These are phyloP conservation scores for Progne subis DNA, from an alignment of 2,113 vertebrate genomes.

Conservation along the genomic window DNA sequence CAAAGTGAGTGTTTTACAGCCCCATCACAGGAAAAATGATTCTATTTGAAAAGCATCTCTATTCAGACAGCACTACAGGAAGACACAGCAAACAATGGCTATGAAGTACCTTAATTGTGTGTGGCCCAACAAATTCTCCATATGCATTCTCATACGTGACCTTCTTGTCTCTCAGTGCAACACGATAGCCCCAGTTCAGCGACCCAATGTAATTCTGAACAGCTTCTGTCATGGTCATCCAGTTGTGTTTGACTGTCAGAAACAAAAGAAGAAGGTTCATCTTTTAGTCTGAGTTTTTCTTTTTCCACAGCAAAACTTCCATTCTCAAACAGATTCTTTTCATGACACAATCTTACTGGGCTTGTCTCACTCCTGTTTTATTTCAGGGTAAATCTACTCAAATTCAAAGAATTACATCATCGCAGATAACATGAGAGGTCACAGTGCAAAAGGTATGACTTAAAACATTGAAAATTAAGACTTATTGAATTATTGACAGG, in stretches of 20 bases:
- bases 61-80: not conserved
- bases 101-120: slow-evolving; percentile 79
- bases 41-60: not conserved
- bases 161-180: slow-evolving; percentile 75
- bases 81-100: not conserved
- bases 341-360: not conserved
- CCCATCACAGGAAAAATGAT: not conserved
- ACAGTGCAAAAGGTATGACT: not conserved
- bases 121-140: slow-evolving; percentile 78
- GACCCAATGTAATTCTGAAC: slow-evolving; percentile 80
- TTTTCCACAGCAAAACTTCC: not conserved
- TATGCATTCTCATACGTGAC: slow-evolving; percentile 79
- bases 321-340: not conserved
- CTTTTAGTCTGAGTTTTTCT: not conserved
- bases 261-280: not conserved
- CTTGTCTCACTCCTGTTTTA: not conserved
- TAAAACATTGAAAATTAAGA: not conserved
- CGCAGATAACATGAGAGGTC: not conserved
- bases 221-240: slow-evolving; percentile 80
- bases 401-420: not conserved
- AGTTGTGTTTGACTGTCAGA: slow-evolving; percentile 76
- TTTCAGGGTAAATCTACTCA: not conserved
- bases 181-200: slow-evolving; percentile 79
- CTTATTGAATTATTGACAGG: not conserved
- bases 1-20: not conserved